These are phyloP conservation scores for Hippocampus barbouri DNA, from an alignment of 2,113 vertebrate species.

Conservation along the genomic window DNA sequence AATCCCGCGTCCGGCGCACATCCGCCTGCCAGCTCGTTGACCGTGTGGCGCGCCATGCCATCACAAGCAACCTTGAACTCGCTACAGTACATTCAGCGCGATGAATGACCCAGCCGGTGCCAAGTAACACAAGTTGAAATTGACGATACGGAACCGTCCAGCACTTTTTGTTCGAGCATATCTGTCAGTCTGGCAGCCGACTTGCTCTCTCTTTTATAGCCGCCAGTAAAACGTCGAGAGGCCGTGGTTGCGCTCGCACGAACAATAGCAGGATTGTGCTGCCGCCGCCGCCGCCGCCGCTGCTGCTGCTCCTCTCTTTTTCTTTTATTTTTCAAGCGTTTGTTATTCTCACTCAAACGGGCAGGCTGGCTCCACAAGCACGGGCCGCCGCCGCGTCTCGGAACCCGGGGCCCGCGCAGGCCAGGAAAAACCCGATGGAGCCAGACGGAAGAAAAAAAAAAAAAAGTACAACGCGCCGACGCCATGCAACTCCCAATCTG, in stretches of 20 bases:
- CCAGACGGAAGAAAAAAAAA: constrained; percentile 73
- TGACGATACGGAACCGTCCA: constrained; percentile 71
- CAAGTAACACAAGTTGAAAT: constrained; percentile 71
- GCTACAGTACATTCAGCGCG: constrained; percentile 31
- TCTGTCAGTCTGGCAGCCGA: constrained; percentile 68
- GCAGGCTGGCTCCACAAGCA: constrained; percentile 66
- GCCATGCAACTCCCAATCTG: constrained; percentile 72
- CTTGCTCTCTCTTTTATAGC: constrained; percentile 71
- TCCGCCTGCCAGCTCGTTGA: constrained; percentile 36
- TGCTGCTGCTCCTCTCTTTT: constrained; percentile 51
- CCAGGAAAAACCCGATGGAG: constrained; percentile 78
- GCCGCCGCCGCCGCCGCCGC: constrained; percentile 38
- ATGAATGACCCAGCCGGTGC: constrained; percentile 60
- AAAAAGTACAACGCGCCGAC: constrained; percentile 59
- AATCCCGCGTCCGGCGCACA: constrained; percentile 10
- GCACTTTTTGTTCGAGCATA: constrained; percentile 60
- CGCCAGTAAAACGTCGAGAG: constrained; percentile 69
- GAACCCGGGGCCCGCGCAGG: constrained; percentile 63
- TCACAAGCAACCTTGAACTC: constrained; percentile 48
- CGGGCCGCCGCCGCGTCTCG: constrained; percentile 60
- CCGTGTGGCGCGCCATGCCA: constrained; percentile 40
- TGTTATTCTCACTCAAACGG: constrained; percentile 75
- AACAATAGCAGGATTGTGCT: constrained; percentile 72
- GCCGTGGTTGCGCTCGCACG: constrained; percentile 51
- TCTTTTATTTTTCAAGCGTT: constrained; percentile 69